phyloP scores from a whole-genome alignment of 2,113 vertebrate species.

The Rhinopomastus cyanomelas region DNA sequence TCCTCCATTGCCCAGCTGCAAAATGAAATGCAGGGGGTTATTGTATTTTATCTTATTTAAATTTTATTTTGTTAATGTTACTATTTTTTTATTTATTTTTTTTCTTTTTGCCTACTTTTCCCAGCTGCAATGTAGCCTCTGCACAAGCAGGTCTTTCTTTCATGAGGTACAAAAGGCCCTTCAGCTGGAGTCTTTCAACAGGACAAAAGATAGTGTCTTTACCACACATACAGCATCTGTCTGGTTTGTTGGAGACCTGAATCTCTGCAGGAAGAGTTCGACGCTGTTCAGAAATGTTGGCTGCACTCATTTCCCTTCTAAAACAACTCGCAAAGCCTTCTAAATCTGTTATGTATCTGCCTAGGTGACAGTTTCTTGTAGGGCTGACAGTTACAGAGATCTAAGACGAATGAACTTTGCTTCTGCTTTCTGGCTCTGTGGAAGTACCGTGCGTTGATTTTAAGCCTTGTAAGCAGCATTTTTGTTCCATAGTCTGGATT shows the following conservation, averaged over 20 bases:
- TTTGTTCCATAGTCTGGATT: background rate
- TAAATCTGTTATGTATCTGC: background rate
- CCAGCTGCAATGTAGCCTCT: background rate
- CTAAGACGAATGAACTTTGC: background rate
- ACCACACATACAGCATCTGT: slow-evolving; percentile 15
- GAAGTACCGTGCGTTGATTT: background rate
- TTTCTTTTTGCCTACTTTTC: background rate
- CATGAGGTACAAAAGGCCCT: background rate
- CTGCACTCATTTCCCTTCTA: background rate
- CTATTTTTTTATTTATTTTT: background rate
- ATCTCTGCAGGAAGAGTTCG: background rate
- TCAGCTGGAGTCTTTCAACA: slow-evolving; percentile 34
- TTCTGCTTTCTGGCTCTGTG: background rate
- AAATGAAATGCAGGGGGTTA: background rate
- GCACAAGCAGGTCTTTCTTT: background rate
- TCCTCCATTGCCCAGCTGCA: background rate
- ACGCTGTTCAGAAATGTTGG: background rate
- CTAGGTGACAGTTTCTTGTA: background rate
- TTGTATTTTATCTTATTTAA: background rate
- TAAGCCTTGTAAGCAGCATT: background rate
- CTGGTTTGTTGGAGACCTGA: background rate
- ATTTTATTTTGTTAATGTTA: background rate
- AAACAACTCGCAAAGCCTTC: background rate
- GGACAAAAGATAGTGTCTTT: slow-evolving; percentile 30
- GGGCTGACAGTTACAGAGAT: background rate